phyloP scores from a whole-genome alignment of 2,888 invertebrate genomes.

The Campopleginae sp. region DNA sequence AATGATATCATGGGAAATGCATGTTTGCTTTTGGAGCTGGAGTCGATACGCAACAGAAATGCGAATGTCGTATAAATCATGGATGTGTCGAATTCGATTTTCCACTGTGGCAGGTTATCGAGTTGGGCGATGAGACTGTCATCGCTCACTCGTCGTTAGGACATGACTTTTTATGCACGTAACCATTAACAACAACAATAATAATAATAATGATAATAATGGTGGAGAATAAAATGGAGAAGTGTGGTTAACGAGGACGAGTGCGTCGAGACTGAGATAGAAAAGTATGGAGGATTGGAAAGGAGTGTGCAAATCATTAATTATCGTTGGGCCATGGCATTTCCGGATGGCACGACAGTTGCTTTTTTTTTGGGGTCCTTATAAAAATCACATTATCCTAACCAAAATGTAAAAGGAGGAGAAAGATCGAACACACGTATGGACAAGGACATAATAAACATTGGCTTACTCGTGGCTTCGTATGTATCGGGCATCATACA shows the following conservation, averaged over 20 bases:
- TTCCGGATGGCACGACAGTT: constrained; percentile 56
- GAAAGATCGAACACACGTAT: constrained; percentile 37
- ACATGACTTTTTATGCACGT: background rate
- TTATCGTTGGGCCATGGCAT: constrained; percentile 70
- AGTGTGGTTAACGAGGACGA: constrained; percentile 20
- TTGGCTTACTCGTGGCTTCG: background rate
- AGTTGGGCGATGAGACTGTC: constrained; percentile 48
- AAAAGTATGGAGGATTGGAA: constrained; percentile 2
- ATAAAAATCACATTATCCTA: constrained; percentile 82
- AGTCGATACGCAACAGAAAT: background rate
- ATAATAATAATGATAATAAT: background rate
- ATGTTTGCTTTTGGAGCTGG: constrained; percentile 15
- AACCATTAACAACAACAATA: background rate
- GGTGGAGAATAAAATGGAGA: background rate
- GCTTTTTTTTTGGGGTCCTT: constrained; percentile 64
- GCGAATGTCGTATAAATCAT: constrained; percentile 49
- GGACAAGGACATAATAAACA: constrained; percentile 15
- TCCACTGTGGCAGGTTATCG: constrained; percentile 54
- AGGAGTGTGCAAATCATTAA: constrained; percentile 77
- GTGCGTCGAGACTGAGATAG: background rate
- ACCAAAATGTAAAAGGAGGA: constrained; percentile 71
- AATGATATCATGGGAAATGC: constrained; percentile 48
- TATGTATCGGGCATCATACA: background rate
- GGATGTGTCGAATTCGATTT: constrained; percentile 71
- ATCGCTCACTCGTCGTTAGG: constrained; percentile 55